phyloP scores from a whole-genome alignment of 2,797 vertebrate genomes.

The Etheostoma nigrum region DNA sequence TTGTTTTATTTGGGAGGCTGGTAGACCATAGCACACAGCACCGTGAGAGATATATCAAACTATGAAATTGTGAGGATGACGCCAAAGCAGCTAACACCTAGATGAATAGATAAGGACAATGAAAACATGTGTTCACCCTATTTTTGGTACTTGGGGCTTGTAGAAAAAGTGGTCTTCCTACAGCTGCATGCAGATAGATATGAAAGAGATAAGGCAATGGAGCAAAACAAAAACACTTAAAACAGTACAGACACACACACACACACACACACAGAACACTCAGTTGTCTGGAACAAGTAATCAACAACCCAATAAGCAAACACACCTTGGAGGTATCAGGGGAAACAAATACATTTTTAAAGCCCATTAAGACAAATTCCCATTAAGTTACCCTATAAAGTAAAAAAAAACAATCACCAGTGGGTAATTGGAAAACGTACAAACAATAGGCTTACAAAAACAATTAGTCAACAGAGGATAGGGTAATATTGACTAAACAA shows the following conservation, averaged over 20 bases:
- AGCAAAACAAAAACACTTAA: background rate
- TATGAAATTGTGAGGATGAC: constrained; percentile 24
- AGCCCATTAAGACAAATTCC: background rate
- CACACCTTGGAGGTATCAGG: background rate
- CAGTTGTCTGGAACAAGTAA: background rate
- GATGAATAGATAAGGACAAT: constrained; percentile 11
- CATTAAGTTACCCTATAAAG: background rate
- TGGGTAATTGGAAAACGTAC: background rate
- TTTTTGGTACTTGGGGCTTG: background rate
- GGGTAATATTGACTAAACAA: background rate
- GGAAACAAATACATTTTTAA: background rate
- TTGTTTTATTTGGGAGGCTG: too few relatives aligned
- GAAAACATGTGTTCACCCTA: constrained; percentile 1
- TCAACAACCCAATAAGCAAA: background rate
- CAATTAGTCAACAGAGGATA: background rate
- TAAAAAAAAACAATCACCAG: constrained; percentile 3
- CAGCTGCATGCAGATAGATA: background rate
- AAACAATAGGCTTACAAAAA: background rate
- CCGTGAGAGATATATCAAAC: background rate
- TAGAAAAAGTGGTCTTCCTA: background rate
- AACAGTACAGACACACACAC: background rate
- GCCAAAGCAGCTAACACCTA: constrained; percentile 11
- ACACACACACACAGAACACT: background rate
- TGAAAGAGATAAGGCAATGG: background rate
- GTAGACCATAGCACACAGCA: too few relatives aligned